phyloP scores from a whole-genome alignment of 2,113 vertebrate species.

The Serilophus lunatus region DNA sequence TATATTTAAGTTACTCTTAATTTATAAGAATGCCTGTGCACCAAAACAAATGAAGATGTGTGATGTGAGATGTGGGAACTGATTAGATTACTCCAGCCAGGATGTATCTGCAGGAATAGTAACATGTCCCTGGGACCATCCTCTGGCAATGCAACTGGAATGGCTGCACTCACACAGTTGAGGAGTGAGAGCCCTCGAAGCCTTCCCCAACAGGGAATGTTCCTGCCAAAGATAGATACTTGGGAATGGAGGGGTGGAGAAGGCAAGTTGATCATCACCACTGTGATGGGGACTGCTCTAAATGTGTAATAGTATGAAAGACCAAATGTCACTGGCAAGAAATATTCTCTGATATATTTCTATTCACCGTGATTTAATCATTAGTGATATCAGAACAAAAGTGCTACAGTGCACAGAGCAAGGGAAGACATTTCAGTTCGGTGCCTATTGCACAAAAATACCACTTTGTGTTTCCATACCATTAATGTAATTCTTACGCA shows the following conservation, averaged over 20 bases:
- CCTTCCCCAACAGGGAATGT: not conserved
- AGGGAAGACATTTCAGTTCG: not conserved
- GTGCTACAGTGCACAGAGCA: fast-evolving
- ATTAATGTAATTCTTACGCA: not conserved
- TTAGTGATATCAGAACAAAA: not conserved
- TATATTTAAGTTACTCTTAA: not conserved
- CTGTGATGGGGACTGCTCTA: not conserved
- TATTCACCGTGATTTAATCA: not conserved
- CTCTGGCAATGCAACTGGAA: not conserved
- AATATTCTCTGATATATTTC: not conserved
- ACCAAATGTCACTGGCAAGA: not conserved
- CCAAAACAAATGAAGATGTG: not conserved
- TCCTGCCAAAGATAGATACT: not conserved
- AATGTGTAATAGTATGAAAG: not conserved
- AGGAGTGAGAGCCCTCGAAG: not conserved
- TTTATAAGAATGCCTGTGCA: not conserved
- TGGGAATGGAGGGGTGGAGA: not conserved
- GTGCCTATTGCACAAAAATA: not conserved
- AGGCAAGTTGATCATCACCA: not conserved
- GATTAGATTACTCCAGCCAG: not conserved
- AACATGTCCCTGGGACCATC: not conserved
- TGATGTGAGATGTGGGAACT: too few species aligned
- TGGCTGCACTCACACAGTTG: not conserved
- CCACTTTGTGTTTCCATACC: not conserved
- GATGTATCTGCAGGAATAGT: not conserved